Evolutionary conservation across 2,888 invertebrate species (phyloP), one percentile per base, ranked within the genome.

Genomic region (Willowsia nigromaculata): DNA sequence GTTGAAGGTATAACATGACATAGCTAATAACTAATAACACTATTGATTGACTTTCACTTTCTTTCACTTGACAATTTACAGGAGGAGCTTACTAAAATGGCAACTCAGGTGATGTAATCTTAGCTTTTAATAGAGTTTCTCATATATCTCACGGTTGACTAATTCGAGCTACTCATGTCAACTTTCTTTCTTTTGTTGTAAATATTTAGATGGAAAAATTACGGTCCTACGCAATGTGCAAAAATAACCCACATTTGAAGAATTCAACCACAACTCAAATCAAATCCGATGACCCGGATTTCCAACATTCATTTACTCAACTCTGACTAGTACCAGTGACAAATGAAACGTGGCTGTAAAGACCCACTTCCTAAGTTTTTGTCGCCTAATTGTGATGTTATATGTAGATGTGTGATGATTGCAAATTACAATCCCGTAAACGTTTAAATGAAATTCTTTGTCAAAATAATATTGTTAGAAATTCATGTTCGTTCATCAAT

Each of bases 141-240:
- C n/a, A n/a, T n/a, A n/a, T n/a, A n/a, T n/a, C n/a, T n/a, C n/a
- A n/a, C n/a, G n/a, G n/a, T n/a, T n/a, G n/a, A n/a, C n/a, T n/a
- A n/a, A n/a, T n/a, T n/a, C n/a, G n/a, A n/a, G n/a, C n/a, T n/a
- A n/a, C n/a, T n/a, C n/a, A n/a, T n/a, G n/a, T n/a, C n/a, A n/a
- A n/a, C n/a, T n/a, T n/a, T n/a, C n/a, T n/a, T n/a, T n/a, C n/a
- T n/a, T n/a, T n/a, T n/a, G n/a, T n/a, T n/a, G n/a, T n/a, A n/a
- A n/a, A n/a, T n/a, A n/a, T n/a, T n/a, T n/a, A n/a, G 94, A 97
- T 98, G 92, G 98, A 98, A 94, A 97, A 97, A 94, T 97, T 98
- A 97, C 97, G 97, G 94, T 97, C 97, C 94, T 97, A 98, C 25
- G 97, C 97, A 93, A 98, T 98, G 98, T 97, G 97, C 94, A 96